A percentile compares a stretch with the other conserved stretches of the same genome.
Evolutionary conservation across 2,113 vertebrate species (phyloP).

Genomic region (Dasyornis broadbenti): DNA sequence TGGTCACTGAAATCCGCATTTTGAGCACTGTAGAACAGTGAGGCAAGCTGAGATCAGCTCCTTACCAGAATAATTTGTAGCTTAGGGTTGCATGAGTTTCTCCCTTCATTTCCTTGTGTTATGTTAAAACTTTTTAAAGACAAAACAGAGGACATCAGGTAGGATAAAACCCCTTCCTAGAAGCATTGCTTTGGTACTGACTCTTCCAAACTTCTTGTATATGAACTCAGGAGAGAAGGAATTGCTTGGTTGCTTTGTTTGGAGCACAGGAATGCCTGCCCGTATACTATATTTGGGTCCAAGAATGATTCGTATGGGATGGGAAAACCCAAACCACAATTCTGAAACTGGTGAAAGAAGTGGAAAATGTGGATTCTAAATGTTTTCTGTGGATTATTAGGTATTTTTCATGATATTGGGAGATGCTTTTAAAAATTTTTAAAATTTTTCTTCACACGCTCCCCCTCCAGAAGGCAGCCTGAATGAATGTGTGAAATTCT

Average conservation of each 20-base stretch:
- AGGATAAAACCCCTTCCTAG: neutral
- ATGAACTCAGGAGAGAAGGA: neutral
- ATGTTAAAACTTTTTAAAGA: neutral
- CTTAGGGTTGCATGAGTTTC: neutral
- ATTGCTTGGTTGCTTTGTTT: neutral
- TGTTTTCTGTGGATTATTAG: neutral
- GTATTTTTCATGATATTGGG: neutral
- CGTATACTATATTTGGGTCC: neutral
- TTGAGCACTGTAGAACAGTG: neutral
- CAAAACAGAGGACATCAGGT: neutral
- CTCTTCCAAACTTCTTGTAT: neutral
- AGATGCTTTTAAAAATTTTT: accelerated
- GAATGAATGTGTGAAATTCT: neutral
- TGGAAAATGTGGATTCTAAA: neutral
- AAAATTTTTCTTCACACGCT: accelerated
- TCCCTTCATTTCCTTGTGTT: neutral
- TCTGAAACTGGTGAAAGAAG: neutral
- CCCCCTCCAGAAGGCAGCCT: too few relatives aligned
- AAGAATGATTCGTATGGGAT: neutral
- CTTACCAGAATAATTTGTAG: neutral
- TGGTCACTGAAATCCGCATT: neutral
- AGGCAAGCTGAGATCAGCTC: neutral
- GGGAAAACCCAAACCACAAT: neutral
- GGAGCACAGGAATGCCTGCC: neutral
- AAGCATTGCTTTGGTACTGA: neutral